Base-by-base conservation (phyloP, 2,888 invertebrate genomes). In the Heteromurus nitidus region DNA sequence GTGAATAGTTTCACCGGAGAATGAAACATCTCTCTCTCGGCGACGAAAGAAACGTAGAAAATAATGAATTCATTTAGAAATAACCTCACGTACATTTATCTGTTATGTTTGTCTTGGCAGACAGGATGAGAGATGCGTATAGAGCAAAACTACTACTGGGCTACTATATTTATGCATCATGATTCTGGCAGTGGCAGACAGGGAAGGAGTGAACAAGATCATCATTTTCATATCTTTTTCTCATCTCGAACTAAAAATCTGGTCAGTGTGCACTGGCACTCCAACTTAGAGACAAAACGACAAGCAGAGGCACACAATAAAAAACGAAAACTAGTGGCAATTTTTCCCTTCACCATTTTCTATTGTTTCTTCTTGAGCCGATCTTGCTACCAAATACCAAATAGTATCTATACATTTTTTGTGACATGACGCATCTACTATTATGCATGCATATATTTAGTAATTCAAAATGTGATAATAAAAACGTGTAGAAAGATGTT, bases 11-110 rank as follows among this genome's bases (percentile, higher is more conserved):
- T 55, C 26, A 26, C 55, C 26, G 20, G 55, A n/a, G 36, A 36
- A 5, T 5, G 53, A 53, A 24, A n/a, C 7, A 53, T 53, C 22
- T 53, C 53, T 47, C 47, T 20, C 20, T 53, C 22, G 5, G 24
- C 36, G 53, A n/a, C 7, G 36, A 47, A 47, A n/a, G 9, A 26
- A 55, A 55, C 26, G 22, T 20, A n/a, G n/a, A n/a, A n/a, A n/a
- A 24, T 55, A 55, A 55, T 55, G 55, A 55, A 55, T 55, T 55
- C 55, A 55, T 55, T 55, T 55, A 55, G 26, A 55, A 55, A 55
- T 55, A 26, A 24, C 11, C 55, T 55, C 55, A 55, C 55, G 55
- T 50, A 16, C 50, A 9, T 50, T 50, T 50, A 50, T 20, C 9
- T 26, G 26, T 55, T 47, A 47, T 47, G 3, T 47, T 47, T 16